phyloP scores from a whole-genome alignment of 2,113 vertebrate genomes.

The Pica pica region DNA sequence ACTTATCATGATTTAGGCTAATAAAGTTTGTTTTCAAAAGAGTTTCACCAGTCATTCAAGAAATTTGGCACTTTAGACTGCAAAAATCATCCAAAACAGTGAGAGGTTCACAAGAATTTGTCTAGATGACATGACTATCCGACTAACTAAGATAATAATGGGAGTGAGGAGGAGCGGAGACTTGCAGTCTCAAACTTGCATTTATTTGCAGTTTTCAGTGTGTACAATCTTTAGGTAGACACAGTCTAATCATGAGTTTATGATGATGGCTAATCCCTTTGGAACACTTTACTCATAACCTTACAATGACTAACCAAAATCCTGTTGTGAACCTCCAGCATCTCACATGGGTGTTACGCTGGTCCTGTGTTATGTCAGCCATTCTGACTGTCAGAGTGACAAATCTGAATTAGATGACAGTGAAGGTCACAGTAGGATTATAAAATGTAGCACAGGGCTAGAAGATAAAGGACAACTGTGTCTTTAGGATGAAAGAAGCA shows the following conservation, averaged over 20 bases:
- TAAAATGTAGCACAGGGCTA: not conserved
- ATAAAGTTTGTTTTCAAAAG: not conserved
- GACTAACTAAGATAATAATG: not conserved
- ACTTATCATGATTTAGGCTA: not conserved
- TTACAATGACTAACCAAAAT: not conserved
- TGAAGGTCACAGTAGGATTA: not conserved
- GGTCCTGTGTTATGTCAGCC: not conserved
- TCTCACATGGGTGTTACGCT: rapidly evolving
- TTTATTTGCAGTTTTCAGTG: not conserved
- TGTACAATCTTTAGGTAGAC: not conserved
- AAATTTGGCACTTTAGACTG: not conserved
- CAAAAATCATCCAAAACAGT: not conserved
- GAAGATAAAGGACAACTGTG: not conserved
- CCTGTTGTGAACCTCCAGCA: not conserved
- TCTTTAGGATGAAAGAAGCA: not conserved
- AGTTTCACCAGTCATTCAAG: not conserved
- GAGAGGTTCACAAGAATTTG: not conserved
- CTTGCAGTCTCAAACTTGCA: not conserved
- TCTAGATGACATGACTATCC: not conserved
- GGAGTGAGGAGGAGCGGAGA: not conserved
- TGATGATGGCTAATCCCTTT: not conserved
- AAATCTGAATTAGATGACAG: not conserved
- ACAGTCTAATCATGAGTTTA: not conserved
- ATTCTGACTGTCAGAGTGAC: not conserved
- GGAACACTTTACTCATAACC: not conserved